Conservation (phyloP, 2,888 invertebrate species). For the Hesperia comma region DNA sequence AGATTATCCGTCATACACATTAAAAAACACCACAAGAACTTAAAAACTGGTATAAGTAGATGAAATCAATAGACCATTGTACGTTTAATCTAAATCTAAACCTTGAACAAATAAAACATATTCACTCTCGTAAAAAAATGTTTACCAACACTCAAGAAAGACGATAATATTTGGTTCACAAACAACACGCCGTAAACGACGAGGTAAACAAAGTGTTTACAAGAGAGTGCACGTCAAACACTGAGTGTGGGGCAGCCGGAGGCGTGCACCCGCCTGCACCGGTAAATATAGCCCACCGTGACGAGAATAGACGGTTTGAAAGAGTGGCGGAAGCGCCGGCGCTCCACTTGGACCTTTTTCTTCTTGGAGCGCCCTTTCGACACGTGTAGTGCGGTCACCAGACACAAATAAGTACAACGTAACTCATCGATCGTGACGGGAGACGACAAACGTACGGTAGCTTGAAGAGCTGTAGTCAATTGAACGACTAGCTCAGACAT, state of each 20-base stretch:
- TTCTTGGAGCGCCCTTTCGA: constrained; percentile 13
- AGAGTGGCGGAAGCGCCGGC: constrained; percentile 50
- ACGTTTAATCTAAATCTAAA: too few relatives aligned
- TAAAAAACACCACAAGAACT: too few relatives aligned
- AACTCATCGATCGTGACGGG: constrained; percentile 14
- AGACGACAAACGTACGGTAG: too few relatives aligned
- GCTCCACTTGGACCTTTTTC: constrained; percentile 28
- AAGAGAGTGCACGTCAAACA: constrained; percentile 16
- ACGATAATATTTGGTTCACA: background rate
- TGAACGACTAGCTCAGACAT: too few relatives aligned
- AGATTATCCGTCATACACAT: too few relatives aligned
- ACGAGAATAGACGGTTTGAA: constrained; percentile 51
- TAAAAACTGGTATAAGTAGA: too few relatives aligned
- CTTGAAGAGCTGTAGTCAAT: too few relatives aligned
- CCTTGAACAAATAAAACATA: too few relatives aligned
- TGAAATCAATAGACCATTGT: too few relatives aligned
- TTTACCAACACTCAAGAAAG: background rate
- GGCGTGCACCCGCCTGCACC: constrained; percentile 21
- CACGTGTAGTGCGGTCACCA: constrained; percentile 1
- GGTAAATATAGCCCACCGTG: constrained; percentile 45
- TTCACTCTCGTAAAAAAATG: too few relatives aligned
- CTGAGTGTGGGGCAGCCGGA: background rate
- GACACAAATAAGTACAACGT: constrained; percentile 20
- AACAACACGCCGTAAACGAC: background rate
- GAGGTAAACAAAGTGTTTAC: constrained; percentile 3